Base-by-base conservation (phyloP, 2,797 vertebrate species). In the Silurus lanzhouensis region DNA sequence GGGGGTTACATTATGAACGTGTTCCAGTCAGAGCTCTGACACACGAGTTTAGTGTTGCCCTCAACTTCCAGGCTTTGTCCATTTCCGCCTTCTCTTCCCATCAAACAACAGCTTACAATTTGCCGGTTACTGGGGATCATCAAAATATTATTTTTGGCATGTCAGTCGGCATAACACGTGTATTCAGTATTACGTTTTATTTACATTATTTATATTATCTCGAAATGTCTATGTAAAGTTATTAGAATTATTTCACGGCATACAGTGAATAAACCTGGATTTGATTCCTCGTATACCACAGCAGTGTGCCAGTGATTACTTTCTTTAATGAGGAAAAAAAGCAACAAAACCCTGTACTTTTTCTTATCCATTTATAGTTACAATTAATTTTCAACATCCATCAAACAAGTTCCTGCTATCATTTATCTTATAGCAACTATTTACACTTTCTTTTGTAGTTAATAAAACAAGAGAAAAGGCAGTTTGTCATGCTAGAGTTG, bases 21-120 rank as follows among this genome's bases (percentile, higher is more conserved):
- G 38, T 80, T 87, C 86, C 86, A 87, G 86, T 67, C 75, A 81
- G 77, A 0, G 48, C 77, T 81, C 75, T 82, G 85, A 86, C 83
- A 84, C 79, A 81, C 25, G 63, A 67, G 64, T 71, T 71, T 46
- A 76, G 25, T 52, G 76, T n/a, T 85, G 82, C 77, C 77, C 70
- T 76, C 76, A 9, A 83, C 84, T 88, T 88, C 87, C 84, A 88
- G 84, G 77, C 84, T 88, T 86, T 88, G 87, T 88, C 84, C 48
- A 55, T 19, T 77, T 20, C 77, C 61, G 13, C 25, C n/a, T 66
- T 83, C 48, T 22, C 19, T 61, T 83, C 82, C 84, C 84, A 82
- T 83, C 75, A 83, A 60, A 67, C n/a, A 60, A n/a, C 38, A 25
- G 72, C 52, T 77, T 81, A 77, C 55, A 31, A 52, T n/a, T 68